These are phyloP conservation scores for Sarcophaga carnaria DNA, from an alignment of 2,888 invertebrate genomes.

Conservation along the genomic window DNA sequence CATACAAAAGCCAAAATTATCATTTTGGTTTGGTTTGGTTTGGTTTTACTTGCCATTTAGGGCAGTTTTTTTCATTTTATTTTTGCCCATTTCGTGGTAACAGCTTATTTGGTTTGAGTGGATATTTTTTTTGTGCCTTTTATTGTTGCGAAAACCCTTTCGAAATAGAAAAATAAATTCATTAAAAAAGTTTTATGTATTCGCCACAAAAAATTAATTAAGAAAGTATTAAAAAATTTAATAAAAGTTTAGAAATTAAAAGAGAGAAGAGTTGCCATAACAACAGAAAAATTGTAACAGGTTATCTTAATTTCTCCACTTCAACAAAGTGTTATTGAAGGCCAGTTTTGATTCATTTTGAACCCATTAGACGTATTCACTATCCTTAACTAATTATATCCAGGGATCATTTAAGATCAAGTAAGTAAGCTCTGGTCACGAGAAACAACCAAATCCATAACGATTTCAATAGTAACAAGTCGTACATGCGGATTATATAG, in stretches of 20 bases:
- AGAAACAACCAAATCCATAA: too few relatives aligned
- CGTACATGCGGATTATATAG: too few relatives aligned
- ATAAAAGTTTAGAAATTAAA: slow-evolving; percentile 42
- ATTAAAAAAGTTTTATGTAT: slow-evolving; percentile 65
- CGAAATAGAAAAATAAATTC: slow-evolving; percentile 42
- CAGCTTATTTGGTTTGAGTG: neutral
- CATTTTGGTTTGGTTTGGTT: slow-evolving; percentile 59
- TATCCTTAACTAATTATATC: too few relatives aligned
- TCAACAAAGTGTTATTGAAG: too few relatives aligned
- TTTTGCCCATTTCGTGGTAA: neutral
- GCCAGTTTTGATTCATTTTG: too few relatives aligned
- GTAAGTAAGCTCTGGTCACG: too few relatives aligned
- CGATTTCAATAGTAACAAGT: too few relatives aligned
- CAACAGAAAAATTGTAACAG: neutral
- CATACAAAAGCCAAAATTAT: slow-evolving; percentile 69
- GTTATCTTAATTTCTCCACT: too few relatives aligned
- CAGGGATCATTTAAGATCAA: too few relatives aligned
- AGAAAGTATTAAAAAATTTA: slow-evolving; percentile 23
- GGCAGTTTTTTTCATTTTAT: neutral
- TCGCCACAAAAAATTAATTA: slow-evolving; percentile 59
- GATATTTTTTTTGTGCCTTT: neutral
- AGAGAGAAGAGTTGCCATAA: neutral
- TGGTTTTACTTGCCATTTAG: slow-evolving; percentile 61
- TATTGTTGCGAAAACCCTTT: slow-evolving; percentile 19
- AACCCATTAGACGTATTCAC: too few relatives aligned